phyloP scores from a whole-genome alignment of 2,113 vertebrate genomes.

The Apodemus sylvaticus region DNA sequence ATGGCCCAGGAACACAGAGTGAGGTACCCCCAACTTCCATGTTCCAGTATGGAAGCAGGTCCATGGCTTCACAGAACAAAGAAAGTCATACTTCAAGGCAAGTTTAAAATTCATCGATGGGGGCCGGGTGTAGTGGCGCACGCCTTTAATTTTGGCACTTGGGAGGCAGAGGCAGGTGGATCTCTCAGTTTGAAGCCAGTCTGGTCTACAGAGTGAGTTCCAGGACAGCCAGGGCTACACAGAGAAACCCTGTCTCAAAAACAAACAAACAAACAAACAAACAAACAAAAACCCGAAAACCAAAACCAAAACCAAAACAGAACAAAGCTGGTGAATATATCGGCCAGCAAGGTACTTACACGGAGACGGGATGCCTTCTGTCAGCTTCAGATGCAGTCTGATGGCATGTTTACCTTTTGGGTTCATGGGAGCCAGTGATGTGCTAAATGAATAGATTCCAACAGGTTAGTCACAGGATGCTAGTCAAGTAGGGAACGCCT shows the following conservation, averaged over 20 bases:
- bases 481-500: not conserved
- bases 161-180: not conserved
- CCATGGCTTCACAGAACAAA: not conserved
- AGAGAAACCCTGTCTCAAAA: not conserved
- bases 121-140: not conserved
- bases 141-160: not conserved
- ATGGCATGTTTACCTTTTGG: not conserved
- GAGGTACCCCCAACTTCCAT: not conserved
- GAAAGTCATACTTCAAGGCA: not conserved
- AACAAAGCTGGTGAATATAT: not conserved
- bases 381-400: not conserved
- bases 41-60: not conserved
- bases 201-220: not conserved
- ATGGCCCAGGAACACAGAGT: not conserved
- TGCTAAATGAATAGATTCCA: not conserved
- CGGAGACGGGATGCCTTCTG: not conserved
- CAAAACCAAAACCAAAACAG: not conserved
- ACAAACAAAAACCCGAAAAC: no score
- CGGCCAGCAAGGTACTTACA: not conserved
- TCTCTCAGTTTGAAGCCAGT: not conserved
- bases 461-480: not conserved
- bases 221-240: not conserved
- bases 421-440: not conserved
- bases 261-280: no score
- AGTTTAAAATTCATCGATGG: not conserved